Evolutionary conservation across 2,888 invertebrate species (phyloP).

Genomic region (Luperina testacea): DNA sequence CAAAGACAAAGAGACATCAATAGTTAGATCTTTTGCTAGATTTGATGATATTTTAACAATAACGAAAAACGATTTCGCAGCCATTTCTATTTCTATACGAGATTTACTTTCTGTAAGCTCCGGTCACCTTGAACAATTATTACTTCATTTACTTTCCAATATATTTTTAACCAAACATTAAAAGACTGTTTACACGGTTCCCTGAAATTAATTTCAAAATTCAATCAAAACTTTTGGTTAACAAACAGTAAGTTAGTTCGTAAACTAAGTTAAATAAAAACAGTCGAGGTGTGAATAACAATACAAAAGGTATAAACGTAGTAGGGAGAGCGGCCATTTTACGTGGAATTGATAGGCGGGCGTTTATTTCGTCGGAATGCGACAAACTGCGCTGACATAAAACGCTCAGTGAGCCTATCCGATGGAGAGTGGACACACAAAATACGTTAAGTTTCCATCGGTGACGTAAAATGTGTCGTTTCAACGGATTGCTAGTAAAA

Average conservation of each 20-base stretch:
- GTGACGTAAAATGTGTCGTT: conserved; percentile 29
- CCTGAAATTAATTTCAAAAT: conserved; percentile 55
- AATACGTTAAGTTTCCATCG: conserved; percentile 55
- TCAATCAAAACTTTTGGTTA: conserved; percentile 51
- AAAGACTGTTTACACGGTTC: conserved; percentile 34
- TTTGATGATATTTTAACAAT: conserved; percentile 6
- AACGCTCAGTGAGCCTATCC: conserved; percentile 48
- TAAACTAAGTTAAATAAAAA: conserved; percentile 41
- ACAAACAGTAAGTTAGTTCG: conserved; percentile 42
- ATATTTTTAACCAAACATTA: conserved; percentile 36
- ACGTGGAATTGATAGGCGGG: conserved; percentile 28
- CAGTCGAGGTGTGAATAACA: conserved; percentile 47
- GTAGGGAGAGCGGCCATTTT: conserved; percentile 31
- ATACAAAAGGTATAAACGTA: conserved; percentile 39
- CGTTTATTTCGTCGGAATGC: conserved; percentile 49
- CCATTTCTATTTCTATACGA: background rate
- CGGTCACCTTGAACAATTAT: background rate
- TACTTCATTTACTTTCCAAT: conserved; percentile 34
- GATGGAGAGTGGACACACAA: conserved; percentile 35
- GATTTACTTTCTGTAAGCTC: conserved; percentile 5
- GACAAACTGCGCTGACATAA: conserved; percentile 55
- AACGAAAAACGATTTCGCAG: background rate
- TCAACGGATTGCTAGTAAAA: conserved; percentile 29
- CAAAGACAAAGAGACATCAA: conserved; percentile 13
- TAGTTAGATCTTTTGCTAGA: background rate